A percentile compares a stretch with the other conserved stretches of the same genome.
Evolutionary conservation across 2,888 invertebrate genomes (phyloP).

Genomic region (Gerris lacustris): DNA sequence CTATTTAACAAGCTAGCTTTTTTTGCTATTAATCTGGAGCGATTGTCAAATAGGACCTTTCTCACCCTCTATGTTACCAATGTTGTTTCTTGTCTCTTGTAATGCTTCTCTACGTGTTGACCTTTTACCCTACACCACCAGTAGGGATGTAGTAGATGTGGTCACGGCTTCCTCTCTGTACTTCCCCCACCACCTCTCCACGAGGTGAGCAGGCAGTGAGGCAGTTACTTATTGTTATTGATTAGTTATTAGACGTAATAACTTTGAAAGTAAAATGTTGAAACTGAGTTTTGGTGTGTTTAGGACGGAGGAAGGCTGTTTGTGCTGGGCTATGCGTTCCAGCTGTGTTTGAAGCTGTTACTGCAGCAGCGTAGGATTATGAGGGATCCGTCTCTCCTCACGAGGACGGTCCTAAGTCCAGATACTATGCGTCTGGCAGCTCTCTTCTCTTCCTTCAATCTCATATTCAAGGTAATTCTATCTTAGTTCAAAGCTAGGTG

Average conservation of each 20-base stretch:
- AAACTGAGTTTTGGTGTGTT: slow-evolving; percentile 6
- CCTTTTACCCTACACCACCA: no score
- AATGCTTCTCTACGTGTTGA: no score
- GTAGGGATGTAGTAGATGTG: no score
- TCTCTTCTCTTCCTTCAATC: slow-evolving; percentile 57
- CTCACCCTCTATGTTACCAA: slow-evolving; percentile 70
- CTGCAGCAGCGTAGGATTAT: slow-evolving; percentile 45
- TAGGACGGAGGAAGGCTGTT: slow-evolving; percentile 49
- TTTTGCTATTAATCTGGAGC: slow-evolving; percentile 60
- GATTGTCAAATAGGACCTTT: slow-evolving; percentile 57
- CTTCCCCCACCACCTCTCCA: no score
- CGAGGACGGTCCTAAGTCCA: slow-evolving; percentile 43
- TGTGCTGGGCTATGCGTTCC: slow-evolving; percentile 48
- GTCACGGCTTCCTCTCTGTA: no score
- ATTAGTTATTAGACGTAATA: no score
- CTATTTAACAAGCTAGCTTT: no score
- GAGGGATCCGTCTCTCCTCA: slow-evolving; percentile 42
- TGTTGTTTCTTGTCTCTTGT: slow-evolving; percentile 39
- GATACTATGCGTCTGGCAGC: slow-evolving; percentile 49
- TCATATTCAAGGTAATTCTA: slow-evolving; percentile 50
- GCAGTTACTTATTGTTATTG: no score
- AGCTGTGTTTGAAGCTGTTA: slow-evolving; percentile 47
- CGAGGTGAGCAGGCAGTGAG: no score
- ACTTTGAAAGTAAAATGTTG: no score
- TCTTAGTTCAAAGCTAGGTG: slow-evolving; percentile 6